Evolutionary conservation across 2,113 vertebrate genomes (phyloP).

Genomic region (Sebastes fasciatus): DNA sequence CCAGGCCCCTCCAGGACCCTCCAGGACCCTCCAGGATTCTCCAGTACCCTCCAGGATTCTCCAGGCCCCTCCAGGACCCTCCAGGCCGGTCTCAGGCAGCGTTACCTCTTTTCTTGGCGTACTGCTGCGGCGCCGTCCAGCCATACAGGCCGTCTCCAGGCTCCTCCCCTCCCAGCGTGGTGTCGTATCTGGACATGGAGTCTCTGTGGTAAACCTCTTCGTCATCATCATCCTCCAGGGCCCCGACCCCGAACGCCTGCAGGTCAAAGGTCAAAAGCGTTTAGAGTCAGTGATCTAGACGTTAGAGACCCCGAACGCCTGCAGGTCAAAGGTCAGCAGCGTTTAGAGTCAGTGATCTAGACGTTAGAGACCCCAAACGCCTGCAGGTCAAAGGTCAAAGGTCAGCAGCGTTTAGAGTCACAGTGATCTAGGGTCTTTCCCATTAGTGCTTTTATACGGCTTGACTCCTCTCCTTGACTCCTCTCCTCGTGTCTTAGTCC

Average conservation of each 20-base stretch:
- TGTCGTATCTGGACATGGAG: constrained; percentile 92
- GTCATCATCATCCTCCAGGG: constrained; percentile 95
- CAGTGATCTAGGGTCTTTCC: neutral
- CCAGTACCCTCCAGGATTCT: too few relatives aligned
- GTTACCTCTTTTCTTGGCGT: constrained; percentile 82
- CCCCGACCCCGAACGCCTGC: constrained; percentile 96
- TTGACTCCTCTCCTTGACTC: too few relatives aligned
- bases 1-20: neutral
- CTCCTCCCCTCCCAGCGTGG: constrained; percentile 90
- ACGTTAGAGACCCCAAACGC: too few relatives aligned
- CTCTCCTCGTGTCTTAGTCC: too few relatives aligned
- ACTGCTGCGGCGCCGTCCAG: constrained; percentile 94
- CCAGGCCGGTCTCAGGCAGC: neutral
- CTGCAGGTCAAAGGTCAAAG: constrained; percentile 40
- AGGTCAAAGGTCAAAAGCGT: constrained; percentile 33
- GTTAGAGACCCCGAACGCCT: too few relatives aligned
- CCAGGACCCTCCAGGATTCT: neutral
- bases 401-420: too few relatives aligned
- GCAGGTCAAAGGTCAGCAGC: too few relatives aligned
- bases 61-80: neutral
- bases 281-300: neutral
- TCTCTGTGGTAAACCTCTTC: constrained; percentile 95
- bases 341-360: too few relatives aligned
- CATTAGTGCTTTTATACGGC: too few relatives aligned
- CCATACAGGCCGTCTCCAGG: constrained; percentile 94